phyloP scores from a whole-genome alignment of 1,140 invertebrate genomes.

The Linepithema humile region DNA sequence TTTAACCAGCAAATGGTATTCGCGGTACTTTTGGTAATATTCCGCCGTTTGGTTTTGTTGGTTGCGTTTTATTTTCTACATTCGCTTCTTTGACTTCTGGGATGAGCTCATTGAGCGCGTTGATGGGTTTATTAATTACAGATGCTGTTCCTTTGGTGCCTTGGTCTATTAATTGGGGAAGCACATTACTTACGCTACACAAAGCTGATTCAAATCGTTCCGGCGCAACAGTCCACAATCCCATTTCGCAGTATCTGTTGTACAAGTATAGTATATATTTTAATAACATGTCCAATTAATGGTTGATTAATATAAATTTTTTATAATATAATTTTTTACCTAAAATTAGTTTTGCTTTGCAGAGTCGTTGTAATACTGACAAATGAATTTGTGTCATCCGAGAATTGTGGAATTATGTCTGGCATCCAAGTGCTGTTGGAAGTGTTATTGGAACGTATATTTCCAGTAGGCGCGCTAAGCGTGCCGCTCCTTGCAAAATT shows the following conservation, averaged over 20 bases:
- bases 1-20: constrained; percentile 37
- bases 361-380: constrained; percentile 85
- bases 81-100: background rate
- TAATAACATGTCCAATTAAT: background rate
- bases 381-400: constrained; percentile 83
- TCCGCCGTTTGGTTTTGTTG: background rate
- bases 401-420: constrained; percentile 80
- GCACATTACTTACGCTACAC: constrained; percentile 77
- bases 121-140: constrained; percentile 34
- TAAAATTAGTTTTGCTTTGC: constrained; percentile 84
- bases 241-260: constrained; percentile 87
- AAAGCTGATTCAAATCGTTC: constrained; percentile 83
- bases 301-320: background rate
- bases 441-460: background rate
- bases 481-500: constrained; percentile 87
- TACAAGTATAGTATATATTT: constrained; percentile 24
- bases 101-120: background rate
- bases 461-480: constrained; percentile 67
- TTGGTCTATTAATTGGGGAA: constrained; percentile 62
- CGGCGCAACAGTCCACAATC: constrained; percentile 85
- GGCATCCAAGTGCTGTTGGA: constrained; percentile 3
- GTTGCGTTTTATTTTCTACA: background rate
- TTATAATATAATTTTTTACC: constrained; percentile 74
- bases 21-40: constrained; percentile 1
- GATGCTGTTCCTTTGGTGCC: constrained; percentile 38